These are phyloP conservation scores for Spodoptera frugiperda DNA, from an alignment of 1,140 invertebrate genomes.

Conservation along the genomic window DNA sequence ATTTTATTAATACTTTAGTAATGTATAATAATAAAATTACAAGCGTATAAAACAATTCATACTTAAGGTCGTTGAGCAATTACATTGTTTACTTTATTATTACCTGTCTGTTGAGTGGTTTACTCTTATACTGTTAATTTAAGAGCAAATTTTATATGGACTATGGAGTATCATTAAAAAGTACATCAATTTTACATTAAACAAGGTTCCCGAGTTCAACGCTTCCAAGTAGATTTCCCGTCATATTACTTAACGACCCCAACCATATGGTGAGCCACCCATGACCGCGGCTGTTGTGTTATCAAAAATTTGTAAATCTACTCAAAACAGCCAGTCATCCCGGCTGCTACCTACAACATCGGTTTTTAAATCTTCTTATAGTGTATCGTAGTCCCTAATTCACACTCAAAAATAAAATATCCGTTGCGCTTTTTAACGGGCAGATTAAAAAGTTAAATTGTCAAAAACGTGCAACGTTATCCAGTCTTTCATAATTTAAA, in stretches of 20 bases:
- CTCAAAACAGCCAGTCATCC: constrained; percentile 72
- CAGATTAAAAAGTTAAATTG: constrained; percentile 26
- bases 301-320: constrained; percentile 74
- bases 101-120: background rate
- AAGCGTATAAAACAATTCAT: background rate
- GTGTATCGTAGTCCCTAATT: constrained; percentile 16
- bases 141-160: background rate
- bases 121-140: background rate
- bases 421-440: constrained; percentile 16
- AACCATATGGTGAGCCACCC: constrained; percentile 68
- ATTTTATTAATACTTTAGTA: no score
- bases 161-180: background rate
- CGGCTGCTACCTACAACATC: constrained; percentile 51
- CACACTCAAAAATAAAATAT: background rate
- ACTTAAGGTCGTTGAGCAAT: no score
- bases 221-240: constrained; percentile 31
- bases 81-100: no score
- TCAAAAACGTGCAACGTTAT: background rate
- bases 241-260: constrained; percentile 62
- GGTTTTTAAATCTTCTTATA: constrained; percentile 11
- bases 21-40: background rate
- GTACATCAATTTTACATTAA: constrained; percentile 14
- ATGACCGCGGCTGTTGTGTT: constrained; percentile 56
- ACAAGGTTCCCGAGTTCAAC: constrained; percentile 1
- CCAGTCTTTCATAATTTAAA: constrained; percentile 5